Evolutionary conservation across 2,797 vertebrate species (phyloP), one percentile per base, ranked within the genome.

Genomic region (Astyanax mexicanus): DNA sequence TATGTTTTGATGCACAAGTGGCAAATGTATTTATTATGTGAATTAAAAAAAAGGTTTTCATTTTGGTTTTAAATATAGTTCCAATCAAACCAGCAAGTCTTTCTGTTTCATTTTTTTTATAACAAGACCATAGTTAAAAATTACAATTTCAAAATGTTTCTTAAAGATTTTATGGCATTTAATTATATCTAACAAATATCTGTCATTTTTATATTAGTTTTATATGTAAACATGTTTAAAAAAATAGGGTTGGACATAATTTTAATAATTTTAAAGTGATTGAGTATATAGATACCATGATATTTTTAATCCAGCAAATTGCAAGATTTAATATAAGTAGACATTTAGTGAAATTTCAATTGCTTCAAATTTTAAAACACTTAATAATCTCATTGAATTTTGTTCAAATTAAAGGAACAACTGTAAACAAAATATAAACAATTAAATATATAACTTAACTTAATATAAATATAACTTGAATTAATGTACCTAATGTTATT

Each of bases 21-120:
- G 93, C 92, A 95, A 95, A 92, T 95, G 95, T 98, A 98, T 99
- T 98, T 98, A 99, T 98, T 97, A 94, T 95, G 91, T 95, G 93
- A 95, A 90, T 83, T 80, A 80, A 84, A 88, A 88, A 86, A 21
- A 61, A 55, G 51, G 88, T 94, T 90, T 94, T 91, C 89, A 87
- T 73, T 92, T 93, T 93, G 90, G 86, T 91, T 96, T 95, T 94
- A 95, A 94, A 95, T 95, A 95, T 91, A 95, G 92, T 92, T 96
- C 90, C 91, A 90, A 87, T 92, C 85, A 83, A 92, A 86, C 74
- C 78, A 83, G 77, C 62, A 75, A 86, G 74, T 78, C 51, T 85
- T 84, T 80, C 84, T 75, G 73, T n/a, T 37, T 64, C 65, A 23
- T 23, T 42, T 29, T 76, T 54, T 61, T 4, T 23, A 15, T 58